Evolutionary conservation across 2,113 vertebrate species (phyloP).

Genomic region (Electrona antarctica): DNA sequence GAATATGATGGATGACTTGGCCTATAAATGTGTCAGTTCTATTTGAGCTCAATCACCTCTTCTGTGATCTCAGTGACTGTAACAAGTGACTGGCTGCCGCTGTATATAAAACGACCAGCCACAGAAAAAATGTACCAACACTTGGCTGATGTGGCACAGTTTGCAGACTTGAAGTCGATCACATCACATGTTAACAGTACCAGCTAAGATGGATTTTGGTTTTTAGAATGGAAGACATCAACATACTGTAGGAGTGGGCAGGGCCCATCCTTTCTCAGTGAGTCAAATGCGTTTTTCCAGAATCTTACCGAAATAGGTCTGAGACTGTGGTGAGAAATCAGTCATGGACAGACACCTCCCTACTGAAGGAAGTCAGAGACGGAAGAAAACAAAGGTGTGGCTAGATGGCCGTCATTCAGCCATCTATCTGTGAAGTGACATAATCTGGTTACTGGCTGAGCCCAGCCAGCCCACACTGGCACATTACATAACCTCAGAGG

Average conservation of each 20-base stretch:
- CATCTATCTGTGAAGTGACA: slow-evolving; percentile 43
- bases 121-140: no score
- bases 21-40: slow-evolving; percentile 52
- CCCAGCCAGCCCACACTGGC: slow-evolving; percentile 53
- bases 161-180: slow-evolving; percentile 7
- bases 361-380: slow-evolving; percentile 25
- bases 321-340: slow-evolving; percentile 10
- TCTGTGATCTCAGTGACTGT: slow-evolving; percentile 51
- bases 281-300: slow-evolving; percentile 4
- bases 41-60: slow-evolving; percentile 50
- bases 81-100: slow-evolving; percentile 8
- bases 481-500: slow-evolving; percentile 65
- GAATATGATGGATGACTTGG: slow-evolving; percentile 8
- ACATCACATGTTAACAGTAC: slow-evolving; percentile 10
- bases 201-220: not conserved
- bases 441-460: slow-evolving; percentile 69
- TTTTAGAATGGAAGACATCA: slow-evolving; percentile 10
- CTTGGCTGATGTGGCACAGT: no score
- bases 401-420: slow-evolving; percentile 41
- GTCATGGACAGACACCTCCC: slow-evolving; percentile 14
- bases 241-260: not conserved
- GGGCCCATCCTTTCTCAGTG: not conserved
- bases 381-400: slow-evolving; percentile 59
- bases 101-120: no score
- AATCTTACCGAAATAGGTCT: slow-evolving; percentile 1